Evolutionary conservation across 2,113 vertebrate species (phyloP), one percentile per base, ranked within the genome.

Genomic region (Ochotona curzoniae): DNA sequence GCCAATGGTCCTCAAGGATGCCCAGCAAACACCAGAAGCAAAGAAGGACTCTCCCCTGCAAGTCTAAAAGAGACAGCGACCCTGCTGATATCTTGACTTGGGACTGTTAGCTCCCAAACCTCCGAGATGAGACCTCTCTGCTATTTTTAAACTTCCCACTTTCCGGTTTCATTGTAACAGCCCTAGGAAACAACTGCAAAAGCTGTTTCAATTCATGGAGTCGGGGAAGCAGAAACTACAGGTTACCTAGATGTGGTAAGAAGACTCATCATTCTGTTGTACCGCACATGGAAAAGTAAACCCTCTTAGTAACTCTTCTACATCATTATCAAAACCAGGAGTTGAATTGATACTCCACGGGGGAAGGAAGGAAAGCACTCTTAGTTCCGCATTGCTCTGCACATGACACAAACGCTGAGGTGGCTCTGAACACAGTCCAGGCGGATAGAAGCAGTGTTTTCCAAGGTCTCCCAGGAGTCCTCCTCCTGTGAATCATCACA

Each of bases 401-500:
- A 83, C 21, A 83, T 15, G 15, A 54, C 23, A 60, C 70, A 11
- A 49, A 80, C 30, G 51, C 49, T 83, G 21, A 73, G 51, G 47
- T 61, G 32, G 47, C 67, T 83, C 86, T 67, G 71, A 83, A 38
- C 30, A 26, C 8, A 47, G 13, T 32, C 54, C 25, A 76, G 23
- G 75, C 74, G 69, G 38, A 73, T 20, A 83, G 70, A 83, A 57
- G 17, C 60, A n/a, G 79, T 49, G 11, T 76, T 90, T 94, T 82
- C 79, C 47, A 79, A 93, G 9, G 63, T 18, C 51, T 18, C 93
- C 63, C 61, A 54, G 94, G 95, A 64, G 21, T 47, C 80, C 47
- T 66, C 20, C 63, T 70, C 71, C 89, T 94, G 76, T 70, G 75
- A 91, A 91, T 57, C 76, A 78, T 93, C 90, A 79, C 90, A 89